These are phyloP conservation scores for Probaryconus sp. DNA, from an alignment of 1,140 invertebrate genomes.

Conservation along the genomic window DNA sequence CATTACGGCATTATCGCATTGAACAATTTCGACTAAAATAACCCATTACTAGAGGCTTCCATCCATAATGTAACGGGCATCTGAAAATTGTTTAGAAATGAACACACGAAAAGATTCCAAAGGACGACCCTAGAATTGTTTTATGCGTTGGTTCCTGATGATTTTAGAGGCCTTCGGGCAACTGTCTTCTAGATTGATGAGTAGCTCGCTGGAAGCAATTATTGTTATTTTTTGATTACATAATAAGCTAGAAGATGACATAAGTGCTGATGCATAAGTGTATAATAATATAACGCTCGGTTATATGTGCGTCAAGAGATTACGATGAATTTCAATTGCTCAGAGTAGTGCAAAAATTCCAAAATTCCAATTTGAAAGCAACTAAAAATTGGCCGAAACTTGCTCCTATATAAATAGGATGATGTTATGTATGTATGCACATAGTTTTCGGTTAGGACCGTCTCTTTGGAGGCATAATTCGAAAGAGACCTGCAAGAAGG, in stretches of 20 bases:
- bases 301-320: too few species aligned
- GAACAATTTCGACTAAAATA: too few species aligned
- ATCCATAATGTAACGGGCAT: too few species aligned
- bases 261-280: conserved; percentile 25
- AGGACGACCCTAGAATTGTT: too few species aligned
- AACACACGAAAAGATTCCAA: too few species aligned
- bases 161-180: conserved; percentile 51
- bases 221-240: conserved; percentile 76
- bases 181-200: conserved; percentile 73
- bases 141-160: conserved; percentile 10
- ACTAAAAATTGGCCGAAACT: background rate
- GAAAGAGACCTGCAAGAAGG: conserved; percentile 49
- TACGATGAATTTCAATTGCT: too few species aligned
- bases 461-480: conserved; percentile 60
- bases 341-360: too few species aligned
- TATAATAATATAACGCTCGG: conserved; percentile 4
- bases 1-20: too few species aligned
- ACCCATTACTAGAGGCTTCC: too few species aligned
- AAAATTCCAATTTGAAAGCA: background rate
- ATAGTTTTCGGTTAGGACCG: conserved; percentile 27
- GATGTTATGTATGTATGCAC: conserved; percentile 45
- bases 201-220: conserved; percentile 71
- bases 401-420: conserved; percentile 18
- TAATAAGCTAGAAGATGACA: conserved; percentile 66
- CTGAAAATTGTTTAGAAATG: too few species aligned